These are phyloP conservation scores for Caiman crocodilus DNA, from an alignment of 2,797 vertebrate species.

Conservation along the genomic window DNA sequence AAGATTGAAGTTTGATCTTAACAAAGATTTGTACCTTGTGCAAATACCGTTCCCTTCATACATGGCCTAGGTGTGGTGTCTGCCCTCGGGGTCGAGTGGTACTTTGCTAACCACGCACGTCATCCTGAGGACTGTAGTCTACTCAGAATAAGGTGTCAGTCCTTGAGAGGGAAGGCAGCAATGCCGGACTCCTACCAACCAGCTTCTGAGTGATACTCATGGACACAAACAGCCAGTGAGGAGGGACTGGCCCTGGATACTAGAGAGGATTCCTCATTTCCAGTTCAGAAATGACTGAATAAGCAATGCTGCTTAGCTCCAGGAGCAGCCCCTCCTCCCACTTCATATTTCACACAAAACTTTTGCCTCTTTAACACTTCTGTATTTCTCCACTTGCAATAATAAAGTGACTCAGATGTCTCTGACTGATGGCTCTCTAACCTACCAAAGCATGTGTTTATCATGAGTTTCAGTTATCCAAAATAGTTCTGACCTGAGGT, in stretches of 20 bases:
- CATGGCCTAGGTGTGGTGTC: not conserved
- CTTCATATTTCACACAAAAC: conserved; percentile 73
- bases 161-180: not conserved
- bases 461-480: conserved; percentile 79
- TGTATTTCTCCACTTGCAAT: conserved; percentile 71
- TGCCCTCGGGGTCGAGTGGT: not conserved
- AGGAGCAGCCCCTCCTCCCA: conserved; percentile 64
- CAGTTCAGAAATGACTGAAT: conserved; percentile 66
- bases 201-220: conserved; percentile 67
- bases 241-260: conserved; percentile 67
- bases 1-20: not conserved
- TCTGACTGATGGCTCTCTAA: conserved; percentile 76
- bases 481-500: conserved; percentile 86
- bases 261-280: conserved; percentile 64
- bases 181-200: conserved; percentile 46
- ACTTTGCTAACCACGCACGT: not conserved
- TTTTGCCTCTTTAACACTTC: conserved; percentile 61
- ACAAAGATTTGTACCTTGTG: not conserved
- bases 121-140: not conserved
- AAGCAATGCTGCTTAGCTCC: conserved; percentile 70
- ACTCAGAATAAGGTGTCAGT: not conserved
- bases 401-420: conserved; percentile 78
- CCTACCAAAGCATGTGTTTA: conserved; percentile 82
- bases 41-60: not conserved
- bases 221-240: conserved; percentile 67